Evolutionary conservation across 2,797 vertebrate species (phyloP).

Genomic region (Pseudomugil gertrudae): DNA sequence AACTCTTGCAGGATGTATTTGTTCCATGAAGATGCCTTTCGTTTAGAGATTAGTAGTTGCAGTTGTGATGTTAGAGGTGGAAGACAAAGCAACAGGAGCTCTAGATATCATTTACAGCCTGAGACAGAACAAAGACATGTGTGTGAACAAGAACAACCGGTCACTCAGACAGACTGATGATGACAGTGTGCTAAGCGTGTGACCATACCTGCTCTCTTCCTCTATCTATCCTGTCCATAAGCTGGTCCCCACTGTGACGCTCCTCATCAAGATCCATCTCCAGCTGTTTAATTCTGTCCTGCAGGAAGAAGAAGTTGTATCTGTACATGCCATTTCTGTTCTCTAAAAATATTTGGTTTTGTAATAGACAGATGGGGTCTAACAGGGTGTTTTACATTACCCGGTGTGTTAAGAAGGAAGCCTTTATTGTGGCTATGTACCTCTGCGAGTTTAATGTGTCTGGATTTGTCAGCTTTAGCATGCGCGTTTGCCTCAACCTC

Average conservation of each 20-base stretch:
- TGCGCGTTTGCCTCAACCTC: constrained; percentile 85
- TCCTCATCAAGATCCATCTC: constrained; percentile 96
- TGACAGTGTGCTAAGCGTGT: constrained; percentile 39
- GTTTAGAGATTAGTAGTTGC: constrained; percentile 54
- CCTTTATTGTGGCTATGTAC: constrained; percentile 67
- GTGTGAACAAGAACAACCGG: constrained; percentile 43
- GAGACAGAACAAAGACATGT: constrained; percentile 59
- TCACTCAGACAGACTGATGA: constrained; percentile 51
- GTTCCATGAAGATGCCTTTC: constrained; percentile 27
- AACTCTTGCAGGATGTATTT: constrained; percentile 10
- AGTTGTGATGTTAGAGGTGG: constrained; percentile 66
- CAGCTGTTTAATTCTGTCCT: constrained; percentile 91
- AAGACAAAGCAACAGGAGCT: constrained; percentile 50
- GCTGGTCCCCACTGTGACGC: constrained; percentile 89
- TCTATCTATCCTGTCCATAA: constrained; percentile 90
- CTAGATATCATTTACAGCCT: constrained; percentile 56
- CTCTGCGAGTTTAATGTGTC: constrained; percentile 91
- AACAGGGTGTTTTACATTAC: background rate
- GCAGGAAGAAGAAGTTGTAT: constrained; percentile 34
- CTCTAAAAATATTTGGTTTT: background rate
- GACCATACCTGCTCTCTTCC: constrained; percentile 92
- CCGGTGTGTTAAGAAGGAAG: background rate
- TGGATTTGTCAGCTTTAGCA: constrained; percentile 85
- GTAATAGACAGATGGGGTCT: background rate
- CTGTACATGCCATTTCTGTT: background rate